Base-by-base conservation (phyloP, 2,888 invertebrate genomes). In the Sthenelais limicola region DNA sequence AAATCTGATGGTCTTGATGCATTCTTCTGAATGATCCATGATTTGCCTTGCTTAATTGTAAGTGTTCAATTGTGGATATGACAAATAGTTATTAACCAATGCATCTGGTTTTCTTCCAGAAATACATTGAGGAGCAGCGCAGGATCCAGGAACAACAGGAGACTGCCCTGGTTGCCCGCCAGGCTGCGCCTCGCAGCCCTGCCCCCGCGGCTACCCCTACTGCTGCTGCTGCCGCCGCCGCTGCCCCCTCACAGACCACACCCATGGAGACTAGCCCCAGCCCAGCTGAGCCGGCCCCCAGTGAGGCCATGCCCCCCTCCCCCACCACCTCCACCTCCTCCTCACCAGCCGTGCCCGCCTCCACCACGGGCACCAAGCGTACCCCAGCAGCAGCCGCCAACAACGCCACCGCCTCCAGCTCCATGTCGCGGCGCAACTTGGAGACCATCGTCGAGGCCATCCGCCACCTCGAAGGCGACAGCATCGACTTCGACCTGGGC, bases 361-460 rank as follows among this genome's bases (percentile, higher is more conserved):
- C 28, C 24, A 18, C 68, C 21, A 24, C 67, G 7, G 4, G 24
- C 24, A 51, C 30, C 47, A 24, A 28, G 24, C n/a, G n/a, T 15
- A 30, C 51, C 43, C 52, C 72, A n/a, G 47, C 47, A 33, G 28
- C 66, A 52, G 70, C 48, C 62, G 15, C 66, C 5, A 32, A 7
- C 30, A 33, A 30, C 30, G 5, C 28, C 30, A 56, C 28, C 9
- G 28, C 66, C 66, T 18, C 66, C 66, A 38, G 18, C 66, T 81
- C 83, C 79, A 94, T 94, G 68, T 95, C 96, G 77, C 92, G 96
- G 71, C 96, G 97, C 88, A 98, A 97, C 88, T 91, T 99, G 82
- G 97, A 98, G 89, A 98, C 98, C 18, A 98, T 99, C 80, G 97
- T 98, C 48, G 98, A 98, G 88, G 99, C 99, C 72, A 98, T 99